These are phyloP conservation scores for Oplegnathus fasciatus DNA, from an alignment of 2,113 vertebrate genomes.

Conservation along the genomic window DNA sequence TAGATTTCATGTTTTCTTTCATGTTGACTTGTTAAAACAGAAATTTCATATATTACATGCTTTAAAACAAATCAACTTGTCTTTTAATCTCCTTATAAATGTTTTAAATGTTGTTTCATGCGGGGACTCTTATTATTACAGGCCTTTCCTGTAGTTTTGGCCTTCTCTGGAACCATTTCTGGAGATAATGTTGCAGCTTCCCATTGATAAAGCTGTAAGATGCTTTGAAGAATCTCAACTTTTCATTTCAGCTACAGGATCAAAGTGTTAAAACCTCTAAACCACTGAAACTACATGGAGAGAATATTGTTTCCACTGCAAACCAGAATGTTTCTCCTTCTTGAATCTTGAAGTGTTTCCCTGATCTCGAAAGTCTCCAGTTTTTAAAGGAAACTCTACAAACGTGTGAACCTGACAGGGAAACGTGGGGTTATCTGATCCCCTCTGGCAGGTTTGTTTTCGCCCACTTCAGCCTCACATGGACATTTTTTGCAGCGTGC, in stretches of 20 bases:
- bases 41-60: background rate
- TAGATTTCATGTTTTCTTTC: background rate
- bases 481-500: constrained; percentile 40
- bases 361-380: background rate
- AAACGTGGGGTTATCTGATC: constrained; percentile 21
- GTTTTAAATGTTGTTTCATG: background rate
- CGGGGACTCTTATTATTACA: background rate
- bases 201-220: background rate
- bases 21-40: background rate
- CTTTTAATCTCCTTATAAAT: too few species aligned
- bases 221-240: background rate
- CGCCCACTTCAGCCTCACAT: background rate
- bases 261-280: background rate
- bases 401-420: constrained; percentile 20
- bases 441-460: background rate
- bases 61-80: background rate
- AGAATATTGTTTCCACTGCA: background rate
- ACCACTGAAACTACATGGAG: background rate
- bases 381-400: constrained; percentile 17
- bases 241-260: background rate
- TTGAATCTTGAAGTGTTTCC: background rate
- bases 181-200: background rate
- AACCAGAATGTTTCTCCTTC: background rate
- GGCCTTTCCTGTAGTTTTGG: background rate
- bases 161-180: background rate